Percentiles rank a stretch among this genome's conserved stretches.
These are phyloP conservation scores for Stratiolaelaps scimitus DNA, from an alignment of 1,140 invertebrate genomes.

Conservation along the genomic window DNA sequence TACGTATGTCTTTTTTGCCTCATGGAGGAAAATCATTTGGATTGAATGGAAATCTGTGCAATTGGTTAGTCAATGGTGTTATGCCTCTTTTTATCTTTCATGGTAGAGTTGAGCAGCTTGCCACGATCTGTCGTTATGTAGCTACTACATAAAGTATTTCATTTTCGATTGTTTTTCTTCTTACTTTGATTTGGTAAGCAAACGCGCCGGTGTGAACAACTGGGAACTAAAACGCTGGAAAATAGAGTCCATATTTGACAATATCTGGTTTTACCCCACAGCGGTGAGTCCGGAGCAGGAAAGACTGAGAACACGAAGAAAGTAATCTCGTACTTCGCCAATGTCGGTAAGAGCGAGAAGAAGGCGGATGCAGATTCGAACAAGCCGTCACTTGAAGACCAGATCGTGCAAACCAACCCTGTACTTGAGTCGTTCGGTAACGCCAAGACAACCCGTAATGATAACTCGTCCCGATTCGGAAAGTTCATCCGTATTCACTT, in stretches of 20 bases:
- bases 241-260: background rate
- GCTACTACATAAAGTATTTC: too few relatives aligned
- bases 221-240: background rate
- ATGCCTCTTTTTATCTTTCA: too few relatives aligned
- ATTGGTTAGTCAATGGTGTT: too few relatives aligned
- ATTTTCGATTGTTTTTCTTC: background rate
- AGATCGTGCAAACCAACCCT: conserved; percentile 97
- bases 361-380: conserved; percentile 33
- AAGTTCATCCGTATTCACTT: conserved; percentile 51
- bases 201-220: background rate
- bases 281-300: conserved; percentile 97
- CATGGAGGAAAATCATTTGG: background rate
- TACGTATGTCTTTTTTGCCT: too few relatives aligned
- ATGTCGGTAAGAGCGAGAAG: conserved; percentile 49
- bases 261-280: conserved; percentile 40
- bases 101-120: too few relatives aligned
- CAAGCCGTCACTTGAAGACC: conserved; percentile 62
- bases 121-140: too few relatives aligned
- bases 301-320: conserved; percentile 99
- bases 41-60: too few relatives aligned
- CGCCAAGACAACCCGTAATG: conserved; percentile 98
- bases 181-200: background rate
- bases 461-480: conserved; percentile 96
- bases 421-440: conserved; percentile 99
- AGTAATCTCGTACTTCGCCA: conserved; percentile 96